Percentiles rank a stretch among this genome's conserved stretches.
phyloP scores from a whole-genome alignment of 2,113 vertebrate genomes.

The Cacatua alba region DNA sequence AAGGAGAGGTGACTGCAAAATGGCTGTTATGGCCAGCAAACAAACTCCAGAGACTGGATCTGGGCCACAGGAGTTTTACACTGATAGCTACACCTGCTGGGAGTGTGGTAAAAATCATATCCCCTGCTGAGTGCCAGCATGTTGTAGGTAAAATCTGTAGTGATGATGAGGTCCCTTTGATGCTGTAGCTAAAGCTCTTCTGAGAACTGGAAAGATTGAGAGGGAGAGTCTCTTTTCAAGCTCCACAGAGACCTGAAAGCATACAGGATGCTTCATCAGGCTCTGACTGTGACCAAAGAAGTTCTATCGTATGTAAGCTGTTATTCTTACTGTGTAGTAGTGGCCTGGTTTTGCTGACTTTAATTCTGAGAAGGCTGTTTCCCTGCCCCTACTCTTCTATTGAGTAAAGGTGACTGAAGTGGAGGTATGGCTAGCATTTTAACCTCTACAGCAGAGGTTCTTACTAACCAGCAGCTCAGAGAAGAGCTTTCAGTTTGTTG shows the following conservation, averaged over 20 bases:
- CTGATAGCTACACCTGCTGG: background rate
- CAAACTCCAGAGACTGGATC: background rate
- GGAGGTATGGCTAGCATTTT: background rate
- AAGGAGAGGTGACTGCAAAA: background rate
- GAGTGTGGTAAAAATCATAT: background rate
- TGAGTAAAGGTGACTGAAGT: background rate
- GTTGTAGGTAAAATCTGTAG: background rate
- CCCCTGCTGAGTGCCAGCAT: background rate
- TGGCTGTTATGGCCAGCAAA: background rate
- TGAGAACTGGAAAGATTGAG: background rate
- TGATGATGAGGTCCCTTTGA: background rate
- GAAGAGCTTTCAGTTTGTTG: background rate
- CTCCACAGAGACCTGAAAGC: background rate
- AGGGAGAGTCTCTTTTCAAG: background rate
- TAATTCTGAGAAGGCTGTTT: background rate
- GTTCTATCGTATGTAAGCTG: background rate
- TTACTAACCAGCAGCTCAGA: background rate
- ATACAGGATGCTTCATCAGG: background rate
- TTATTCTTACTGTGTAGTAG: background rate
- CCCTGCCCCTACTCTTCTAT: background rate
- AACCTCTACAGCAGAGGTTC: accelerated
- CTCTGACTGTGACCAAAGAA: background rate
- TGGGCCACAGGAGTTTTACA: background rate
- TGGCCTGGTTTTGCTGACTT: background rate
- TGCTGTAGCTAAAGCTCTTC: background rate